phyloP scores from a whole-genome alignment of 2,113 vertebrate species.

The Alouatta palliata region DNA sequence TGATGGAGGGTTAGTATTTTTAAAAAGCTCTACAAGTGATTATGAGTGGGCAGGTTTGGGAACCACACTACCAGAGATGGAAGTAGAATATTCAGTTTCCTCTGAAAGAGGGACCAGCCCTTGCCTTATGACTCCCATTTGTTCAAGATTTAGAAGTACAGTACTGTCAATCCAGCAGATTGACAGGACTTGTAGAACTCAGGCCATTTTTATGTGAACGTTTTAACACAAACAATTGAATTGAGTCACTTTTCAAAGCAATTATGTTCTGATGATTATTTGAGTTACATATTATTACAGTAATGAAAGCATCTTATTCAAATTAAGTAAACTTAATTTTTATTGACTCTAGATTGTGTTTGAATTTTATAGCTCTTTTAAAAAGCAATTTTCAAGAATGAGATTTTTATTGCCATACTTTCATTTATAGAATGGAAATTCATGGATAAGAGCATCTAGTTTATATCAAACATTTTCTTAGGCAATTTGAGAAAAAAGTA shows the following conservation, averaged over 20 bases:
- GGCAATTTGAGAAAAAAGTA: not conserved
- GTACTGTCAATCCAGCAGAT: not conserved
- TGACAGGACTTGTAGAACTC: not conserved
- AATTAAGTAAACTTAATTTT: constrained; percentile 20
- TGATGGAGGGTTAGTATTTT: not conserved
- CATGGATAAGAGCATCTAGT: not conserved
- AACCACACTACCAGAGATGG: not conserved
- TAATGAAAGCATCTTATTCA: constrained; percentile 11
- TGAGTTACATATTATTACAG: not conserved
- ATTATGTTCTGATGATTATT: constrained; percentile 14
- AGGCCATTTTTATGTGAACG: not conserved
- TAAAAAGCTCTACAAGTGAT: not conserved
- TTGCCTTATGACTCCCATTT: not conserved
- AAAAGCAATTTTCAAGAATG: not conserved
- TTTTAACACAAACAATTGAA: not conserved
- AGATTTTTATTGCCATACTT: constrained; percentile 27
- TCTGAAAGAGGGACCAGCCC: not conserved
- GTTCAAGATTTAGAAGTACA: not conserved
- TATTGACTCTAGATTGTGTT: not conserved
- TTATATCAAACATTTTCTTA: not conserved
- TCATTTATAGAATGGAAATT: not conserved
- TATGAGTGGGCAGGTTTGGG: not conserved
- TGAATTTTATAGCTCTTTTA: not conserved
- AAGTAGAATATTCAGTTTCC: not conserved
- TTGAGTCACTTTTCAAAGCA: not conserved